Evolutionary conservation across 2,113 vertebrate genomes (phyloP).

Genomic region (Raja brachyura): DNA sequence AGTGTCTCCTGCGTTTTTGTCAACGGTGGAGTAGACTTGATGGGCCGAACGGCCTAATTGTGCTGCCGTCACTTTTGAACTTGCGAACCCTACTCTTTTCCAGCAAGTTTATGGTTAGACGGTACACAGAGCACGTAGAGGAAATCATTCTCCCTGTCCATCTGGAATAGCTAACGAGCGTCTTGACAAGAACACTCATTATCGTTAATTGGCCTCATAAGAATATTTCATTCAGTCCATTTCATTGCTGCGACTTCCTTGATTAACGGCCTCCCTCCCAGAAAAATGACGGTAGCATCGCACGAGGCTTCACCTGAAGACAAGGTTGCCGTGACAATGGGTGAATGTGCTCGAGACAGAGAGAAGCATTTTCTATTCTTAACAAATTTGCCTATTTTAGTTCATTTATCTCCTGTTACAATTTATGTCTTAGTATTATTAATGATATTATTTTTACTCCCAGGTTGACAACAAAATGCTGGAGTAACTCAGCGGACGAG

Average conservation of each 20-base stretch:
- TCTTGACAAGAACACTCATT: slow-evolving; percentile 6
- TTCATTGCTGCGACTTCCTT: neutral
- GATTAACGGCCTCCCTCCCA: neutral
- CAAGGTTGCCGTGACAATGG: neutral
- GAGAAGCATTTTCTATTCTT: neutral
- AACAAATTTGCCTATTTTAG: neutral
- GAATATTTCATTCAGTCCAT: slow-evolving; percentile 5
- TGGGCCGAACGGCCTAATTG: no score
- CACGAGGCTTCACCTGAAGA: neutral
- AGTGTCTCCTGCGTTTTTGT: no score
- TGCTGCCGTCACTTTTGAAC: no score
- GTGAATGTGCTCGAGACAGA: neutral
- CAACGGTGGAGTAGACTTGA: no score
- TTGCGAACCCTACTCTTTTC: neutral
- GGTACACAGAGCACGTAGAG: neutral
- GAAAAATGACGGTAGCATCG: neutral
- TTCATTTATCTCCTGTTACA: neutral
- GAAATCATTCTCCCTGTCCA: neutral
- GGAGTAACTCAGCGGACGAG: no score
- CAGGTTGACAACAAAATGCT: no score
- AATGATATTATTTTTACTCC: neutral
- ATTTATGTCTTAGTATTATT: neutral
- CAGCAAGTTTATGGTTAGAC: neutral
- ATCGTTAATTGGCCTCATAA: slow-evolving; percentile 23
- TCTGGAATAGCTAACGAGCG: slow-evolving; percentile 2